A percentile compares a stretch with the other conserved stretches of the same genome.
Evolutionary conservation across 2,888 invertebrate species (phyloP).

Genomic region (Mythimna vitellina): DNA sequence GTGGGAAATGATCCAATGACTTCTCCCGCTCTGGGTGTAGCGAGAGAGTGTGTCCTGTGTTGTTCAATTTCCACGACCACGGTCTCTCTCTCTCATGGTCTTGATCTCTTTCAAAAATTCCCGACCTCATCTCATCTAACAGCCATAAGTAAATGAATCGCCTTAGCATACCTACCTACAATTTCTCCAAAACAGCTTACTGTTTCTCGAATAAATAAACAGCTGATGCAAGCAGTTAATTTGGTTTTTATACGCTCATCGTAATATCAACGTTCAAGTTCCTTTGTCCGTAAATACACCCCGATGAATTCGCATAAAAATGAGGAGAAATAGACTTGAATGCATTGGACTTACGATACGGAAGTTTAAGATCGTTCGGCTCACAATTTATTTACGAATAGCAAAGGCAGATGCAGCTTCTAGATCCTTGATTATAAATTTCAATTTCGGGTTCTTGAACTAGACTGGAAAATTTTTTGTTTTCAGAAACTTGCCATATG

Average conservation of each 20-base stretch:
- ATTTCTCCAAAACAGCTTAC: slow-evolving; percentile 13
- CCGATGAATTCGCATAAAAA: slow-evolving; percentile 32
- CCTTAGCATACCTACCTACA: slow-evolving; percentile 4
- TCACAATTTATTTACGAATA: background rate
- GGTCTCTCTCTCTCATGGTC: no score
- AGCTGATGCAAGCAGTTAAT: slow-evolving; percentile 19
- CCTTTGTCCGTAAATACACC: slow-evolving; percentile 44
- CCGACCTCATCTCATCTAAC: background rate
- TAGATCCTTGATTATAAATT: background rate
- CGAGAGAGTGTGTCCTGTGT: no score
- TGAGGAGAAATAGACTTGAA: slow-evolving; percentile 29
- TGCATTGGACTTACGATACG: slow-evolving; percentile 3
- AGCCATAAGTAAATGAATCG: background rate
- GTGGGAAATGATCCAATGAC: no score
- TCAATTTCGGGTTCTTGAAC: background rate
- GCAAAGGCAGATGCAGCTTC: background rate
- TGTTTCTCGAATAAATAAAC: slow-evolving; percentile 10
- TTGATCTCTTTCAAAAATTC: no score
- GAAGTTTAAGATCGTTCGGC: background rate
- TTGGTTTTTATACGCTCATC: slow-evolving; percentile 12
- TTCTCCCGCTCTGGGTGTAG: no score
- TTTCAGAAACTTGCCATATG: slow-evolving; percentile 2
- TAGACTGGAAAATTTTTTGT: background rate
- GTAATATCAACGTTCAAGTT: slow-evolving; percentile 10
- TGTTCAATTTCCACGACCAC: no score